Percentiles rank a stretch among this genome's conserved stretches.
Conservation (phyloP, 2,113 vertebrate genomes). For the Chaetorhynchus papuensis region DNA sequence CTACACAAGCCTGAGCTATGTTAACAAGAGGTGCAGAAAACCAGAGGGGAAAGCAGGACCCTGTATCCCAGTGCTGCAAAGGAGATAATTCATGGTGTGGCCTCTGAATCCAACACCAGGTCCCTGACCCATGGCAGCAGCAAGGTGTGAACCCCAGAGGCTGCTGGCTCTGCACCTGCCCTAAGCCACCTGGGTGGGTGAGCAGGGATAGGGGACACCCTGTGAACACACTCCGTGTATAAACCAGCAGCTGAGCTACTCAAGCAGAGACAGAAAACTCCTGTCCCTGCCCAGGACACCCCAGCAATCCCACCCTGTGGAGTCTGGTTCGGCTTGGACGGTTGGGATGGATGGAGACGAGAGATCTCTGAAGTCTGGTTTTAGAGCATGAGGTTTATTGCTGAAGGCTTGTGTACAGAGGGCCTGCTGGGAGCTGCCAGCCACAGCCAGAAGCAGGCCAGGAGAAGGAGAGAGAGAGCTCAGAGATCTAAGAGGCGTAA, state of each 20-base stretch:
- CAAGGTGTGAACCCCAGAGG: background rate
- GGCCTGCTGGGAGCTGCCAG: too few species aligned
- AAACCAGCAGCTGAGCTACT: background rate
- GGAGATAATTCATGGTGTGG: background rate
- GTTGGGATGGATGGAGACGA: too few species aligned
- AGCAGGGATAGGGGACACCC: background rate
- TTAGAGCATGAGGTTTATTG: too few species aligned
- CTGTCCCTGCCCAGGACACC: background rate
- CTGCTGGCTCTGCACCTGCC: background rate
- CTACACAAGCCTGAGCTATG: background rate
- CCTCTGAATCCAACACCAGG: background rate
- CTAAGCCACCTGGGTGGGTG: rapidly evolving
- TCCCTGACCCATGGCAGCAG: background rate
- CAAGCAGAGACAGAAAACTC: background rate
- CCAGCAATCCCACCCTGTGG: background rate
- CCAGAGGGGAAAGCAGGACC: background rate
- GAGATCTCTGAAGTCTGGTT: too few species aligned
- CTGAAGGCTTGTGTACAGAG: too few species aligned
- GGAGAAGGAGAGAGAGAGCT: too few species aligned
- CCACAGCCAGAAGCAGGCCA: too few species aligned
- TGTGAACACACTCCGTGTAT: rapidly evolving
- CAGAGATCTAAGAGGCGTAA: too few species aligned
- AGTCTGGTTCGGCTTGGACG: too few species aligned
- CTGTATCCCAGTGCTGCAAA: background rate
- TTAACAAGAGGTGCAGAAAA: background rate